Percentiles rank a stretch among this genome's conserved stretches.
Conservation (phyloP, 2,113 vertebrate species). For the Stegastes partitus region DNA sequence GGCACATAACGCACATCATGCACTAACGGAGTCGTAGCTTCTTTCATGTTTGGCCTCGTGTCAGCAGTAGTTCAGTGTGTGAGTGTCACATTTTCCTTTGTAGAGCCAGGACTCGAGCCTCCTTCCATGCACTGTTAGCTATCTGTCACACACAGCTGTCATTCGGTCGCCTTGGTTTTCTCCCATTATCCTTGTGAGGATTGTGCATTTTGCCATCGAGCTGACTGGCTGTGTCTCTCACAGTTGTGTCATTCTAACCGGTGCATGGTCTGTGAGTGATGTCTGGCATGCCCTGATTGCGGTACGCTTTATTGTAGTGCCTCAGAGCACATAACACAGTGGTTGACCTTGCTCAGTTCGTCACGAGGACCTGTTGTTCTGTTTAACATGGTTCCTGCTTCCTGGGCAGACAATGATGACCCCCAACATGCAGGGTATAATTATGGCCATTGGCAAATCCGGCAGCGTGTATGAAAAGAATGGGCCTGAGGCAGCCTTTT, state of each 20-base stretch:
- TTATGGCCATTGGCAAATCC: slow-evolving; percentile 99
- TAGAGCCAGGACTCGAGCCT: slow-evolving; percentile 5
- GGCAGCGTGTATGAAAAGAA: slow-evolving; percentile 96
- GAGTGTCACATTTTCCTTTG: neutral
- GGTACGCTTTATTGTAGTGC: slow-evolving; percentile 43
- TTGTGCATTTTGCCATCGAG: slow-evolving; percentile 25
- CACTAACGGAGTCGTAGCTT: neutral
- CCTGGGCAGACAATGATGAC: slow-evolving; percentile 98
- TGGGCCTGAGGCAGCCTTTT: slow-evolving; percentile 98
- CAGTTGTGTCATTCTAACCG: slow-evolving; percentile 57
- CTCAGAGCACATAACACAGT: slow-evolving; percentile 38
- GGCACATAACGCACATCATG: slow-evolving; percentile 3
- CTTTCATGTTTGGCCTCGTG: neutral
- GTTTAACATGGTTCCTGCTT: slow-evolving; percentile 84
- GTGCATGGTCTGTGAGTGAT: slow-evolving; percentile 74
- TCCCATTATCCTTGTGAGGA: slow-evolving; percentile 22
- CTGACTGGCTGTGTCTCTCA: slow-evolving; percentile 39
- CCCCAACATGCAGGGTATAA: slow-evolving; percentile 99
- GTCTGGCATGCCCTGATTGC: slow-evolving; percentile 63
- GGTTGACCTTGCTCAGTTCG: slow-evolving; percentile 35
- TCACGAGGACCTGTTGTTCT: slow-evolving; percentile 59
- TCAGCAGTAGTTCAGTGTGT: neutral
- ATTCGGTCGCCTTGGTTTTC: slow-evolving; percentile 35
- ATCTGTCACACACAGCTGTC: slow-evolving; percentile 35
- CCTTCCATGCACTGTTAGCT: slow-evolving; percentile 27